A percentile compares a stretch with the other conserved stretches of the same genome.
These are phyloP conservation scores for Lampris megalopsis DNA, from an alignment of 2,113 vertebrate genomes.

Conservation along the genomic window DNA sequence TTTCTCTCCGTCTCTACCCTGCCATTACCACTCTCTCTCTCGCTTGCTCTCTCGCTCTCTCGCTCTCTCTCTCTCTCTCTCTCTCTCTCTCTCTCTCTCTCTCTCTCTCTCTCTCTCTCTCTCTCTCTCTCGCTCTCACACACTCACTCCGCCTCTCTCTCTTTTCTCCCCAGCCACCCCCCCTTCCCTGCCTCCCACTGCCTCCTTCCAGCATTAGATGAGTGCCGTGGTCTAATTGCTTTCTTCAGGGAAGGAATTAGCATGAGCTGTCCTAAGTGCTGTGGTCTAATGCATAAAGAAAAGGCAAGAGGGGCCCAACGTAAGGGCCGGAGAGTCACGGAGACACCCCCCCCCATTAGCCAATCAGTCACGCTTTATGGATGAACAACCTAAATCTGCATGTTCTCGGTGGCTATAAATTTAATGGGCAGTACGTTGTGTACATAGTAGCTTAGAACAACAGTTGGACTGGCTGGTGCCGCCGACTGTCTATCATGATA, in stretches of 20 bases:
- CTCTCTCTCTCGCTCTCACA: conserved; percentile 23
- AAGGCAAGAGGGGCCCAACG: conserved; percentile 55
- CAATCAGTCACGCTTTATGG: conserved; percentile 46
- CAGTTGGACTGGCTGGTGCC: no score
- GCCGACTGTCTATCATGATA: no score
- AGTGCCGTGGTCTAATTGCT: conserved; percentile 79
- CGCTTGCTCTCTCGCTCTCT: conserved; percentile 17
- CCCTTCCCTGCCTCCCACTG: conserved; percentile 19
- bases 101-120: conserved; percentile 35
- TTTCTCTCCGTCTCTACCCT: neutral
- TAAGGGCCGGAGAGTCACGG: conserved; percentile 42
- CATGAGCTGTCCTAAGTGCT: conserved; percentile 76
- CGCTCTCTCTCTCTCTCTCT: conserved; percentile 1
- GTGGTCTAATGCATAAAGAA: conserved; percentile 75
- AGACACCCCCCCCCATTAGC: conserved; percentile 57
- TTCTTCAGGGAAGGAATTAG: conserved; percentile 82
- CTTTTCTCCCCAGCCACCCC: no score
- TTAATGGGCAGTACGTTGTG: neutral
- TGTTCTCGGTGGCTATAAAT: conserved; percentile 21
- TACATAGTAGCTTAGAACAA: no score
- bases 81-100: conserved; percentile 24
- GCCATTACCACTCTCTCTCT: neutral
- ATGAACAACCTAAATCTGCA: conserved; percentile 2
- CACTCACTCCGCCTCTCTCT: conserved; percentile 27
- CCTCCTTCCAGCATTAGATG: conserved; percentile 69